These are phyloP conservation scores for Clarias macrocephalus DNA, from an alignment of 2,113 vertebrate species.

Conservation along the genomic window DNA sequence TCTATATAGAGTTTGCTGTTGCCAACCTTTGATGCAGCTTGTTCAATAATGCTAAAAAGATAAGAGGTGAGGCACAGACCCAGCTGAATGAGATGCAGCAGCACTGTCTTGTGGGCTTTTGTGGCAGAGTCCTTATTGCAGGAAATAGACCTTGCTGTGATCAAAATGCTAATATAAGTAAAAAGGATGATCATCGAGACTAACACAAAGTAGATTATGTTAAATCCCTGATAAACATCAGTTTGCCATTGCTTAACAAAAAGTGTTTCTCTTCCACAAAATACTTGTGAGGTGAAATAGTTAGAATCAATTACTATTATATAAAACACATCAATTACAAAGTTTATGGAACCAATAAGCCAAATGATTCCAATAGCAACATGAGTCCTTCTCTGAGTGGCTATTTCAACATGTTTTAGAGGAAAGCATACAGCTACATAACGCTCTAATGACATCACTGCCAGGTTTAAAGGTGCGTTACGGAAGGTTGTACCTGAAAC, in stretches of 20 bases:
- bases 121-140: slow-evolving; percentile 42
- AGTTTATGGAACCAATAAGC: slow-evolving; percentile 25
- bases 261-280: slow-evolving; percentile 24
- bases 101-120: slow-evolving; percentile 34
- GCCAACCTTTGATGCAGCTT: background rate
- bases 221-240: slow-evolving; percentile 3
- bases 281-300: background rate
- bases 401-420: slow-evolving; percentile 44
- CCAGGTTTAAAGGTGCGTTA: slow-evolving; percentile 51
- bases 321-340: slow-evolving; percentile 37
- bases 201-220: slow-evolving; percentile 27
- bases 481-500: background rate
- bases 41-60: slow-evolving; percentile 30
- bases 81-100: slow-evolving; percentile 49
- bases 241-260: slow-evolving; percentile 36
- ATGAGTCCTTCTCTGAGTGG: slow-evolving; percentile 44
- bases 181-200: slow-evolving; percentile 34
- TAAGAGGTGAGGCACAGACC: slow-evolving; percentile 30
- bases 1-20: background rate
- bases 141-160: slow-evolving; percentile 41
- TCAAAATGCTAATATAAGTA: slow-evolving; percentile 43
- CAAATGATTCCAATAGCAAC: slow-evolving; percentile 43
- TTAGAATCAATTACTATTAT: background rate
- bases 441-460: slow-evolving; percentile 56
- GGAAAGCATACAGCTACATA: slow-evolving; percentile 52